Evolutionary conservation across 2,797 vertebrate species (phyloP).

Genomic region (Semaprochilodus insignis): DNA sequence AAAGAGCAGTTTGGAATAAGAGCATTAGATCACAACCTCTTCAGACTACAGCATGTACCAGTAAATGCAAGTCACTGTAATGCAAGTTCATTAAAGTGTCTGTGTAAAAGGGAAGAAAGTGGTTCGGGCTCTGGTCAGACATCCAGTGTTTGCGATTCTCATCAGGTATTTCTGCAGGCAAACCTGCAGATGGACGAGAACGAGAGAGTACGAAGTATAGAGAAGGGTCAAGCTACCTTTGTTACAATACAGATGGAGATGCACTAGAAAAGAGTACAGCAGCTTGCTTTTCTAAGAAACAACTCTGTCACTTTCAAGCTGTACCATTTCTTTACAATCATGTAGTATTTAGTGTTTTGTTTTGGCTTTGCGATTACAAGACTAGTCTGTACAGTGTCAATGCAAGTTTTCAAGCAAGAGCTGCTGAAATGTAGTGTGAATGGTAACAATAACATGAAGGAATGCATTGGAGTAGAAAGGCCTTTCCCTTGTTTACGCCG

Average conservation of each 20-base stretch:
- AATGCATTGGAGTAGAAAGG: slow-evolving; percentile 39
- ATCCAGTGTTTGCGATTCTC: slow-evolving; percentile 46
- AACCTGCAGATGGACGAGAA: neutral
- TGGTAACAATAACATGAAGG: neutral
- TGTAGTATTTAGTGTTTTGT: slow-evolving; percentile 25
- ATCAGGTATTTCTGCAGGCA: slow-evolving; percentile 9
- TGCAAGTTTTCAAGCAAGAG: slow-evolving; percentile 6
- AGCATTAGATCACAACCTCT: slow-evolving; percentile 35
- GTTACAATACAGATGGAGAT: slow-evolving; percentile 25
- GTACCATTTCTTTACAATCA: slow-evolving; percentile 15
- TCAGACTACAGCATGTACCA: slow-evolving; percentile 49
- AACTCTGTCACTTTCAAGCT: slow-evolving; percentile 21
- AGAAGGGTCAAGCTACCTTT: slow-evolving; percentile 8
- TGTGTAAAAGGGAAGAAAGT: slow-evolving; percentile 33
- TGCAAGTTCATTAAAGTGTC: slow-evolving; percentile 32
- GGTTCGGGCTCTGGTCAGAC: slow-evolving; percentile 20
- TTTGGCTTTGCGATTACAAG: slow-evolving; percentile 13
- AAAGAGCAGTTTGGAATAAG: slow-evolving; percentile 49
- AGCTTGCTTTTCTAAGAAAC: slow-evolving; percentile 13
- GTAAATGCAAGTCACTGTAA: slow-evolving; percentile 33
- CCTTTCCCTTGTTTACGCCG: slow-evolving; percentile 29
- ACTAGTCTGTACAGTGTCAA: neutral
- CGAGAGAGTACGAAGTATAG: neutral
- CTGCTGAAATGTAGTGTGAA: neutral
- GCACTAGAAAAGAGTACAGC: slow-evolving; percentile 30